Percentiles rank a stretch among this genome's conserved stretches.
Conservation (phyloP, 1,140 invertebrate species). For the Bombyx mandarina region DNA sequence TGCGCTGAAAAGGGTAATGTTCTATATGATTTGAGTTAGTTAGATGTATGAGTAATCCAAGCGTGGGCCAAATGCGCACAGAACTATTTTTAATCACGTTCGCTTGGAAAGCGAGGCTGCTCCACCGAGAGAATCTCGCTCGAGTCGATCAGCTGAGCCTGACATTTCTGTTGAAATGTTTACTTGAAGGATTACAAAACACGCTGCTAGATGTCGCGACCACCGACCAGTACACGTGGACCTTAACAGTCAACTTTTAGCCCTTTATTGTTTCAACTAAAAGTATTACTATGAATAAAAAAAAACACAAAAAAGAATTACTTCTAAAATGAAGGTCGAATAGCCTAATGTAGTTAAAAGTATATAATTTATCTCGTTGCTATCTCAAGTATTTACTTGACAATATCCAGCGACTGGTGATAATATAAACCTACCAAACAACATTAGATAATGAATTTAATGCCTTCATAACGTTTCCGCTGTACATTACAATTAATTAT, state of each 20-base stretch:
- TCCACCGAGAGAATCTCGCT: constrained; percentile 20
- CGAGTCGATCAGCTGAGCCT: constrained; percentile 65
- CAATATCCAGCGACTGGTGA: neutral
- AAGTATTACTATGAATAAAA: neutral
- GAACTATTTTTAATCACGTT: constrained; percentile 63
- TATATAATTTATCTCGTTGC: constrained; percentile 5
- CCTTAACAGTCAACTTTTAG: constrained; percentile 5
- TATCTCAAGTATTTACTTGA: constrained; percentile 3
- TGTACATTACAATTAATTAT: constrained; percentile 1
- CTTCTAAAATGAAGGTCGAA: neutral
- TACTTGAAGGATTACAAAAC: constrained; percentile 36
- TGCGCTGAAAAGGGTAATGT: constrained; percentile 93
- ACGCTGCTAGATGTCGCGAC: constrained; percentile 52
- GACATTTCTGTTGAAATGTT: constrained; percentile 63
- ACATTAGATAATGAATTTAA: constrained; percentile 2
- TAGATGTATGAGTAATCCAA: constrained; percentile 33
- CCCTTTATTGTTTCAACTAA: constrained; percentile 1
- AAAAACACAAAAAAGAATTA: neutral
- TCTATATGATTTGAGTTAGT: constrained; percentile 42
- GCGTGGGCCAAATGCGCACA: constrained; percentile 60
- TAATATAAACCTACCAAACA: neutral
- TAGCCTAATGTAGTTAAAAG: constrained; percentile 1
- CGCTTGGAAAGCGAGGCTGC: constrained; percentile 39
- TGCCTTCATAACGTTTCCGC: neutral
- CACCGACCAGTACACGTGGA: constrained; percentile 18